Base-by-base conservation (phyloP, 2,113 vertebrate species). In the Castor canadensis region DNA sequence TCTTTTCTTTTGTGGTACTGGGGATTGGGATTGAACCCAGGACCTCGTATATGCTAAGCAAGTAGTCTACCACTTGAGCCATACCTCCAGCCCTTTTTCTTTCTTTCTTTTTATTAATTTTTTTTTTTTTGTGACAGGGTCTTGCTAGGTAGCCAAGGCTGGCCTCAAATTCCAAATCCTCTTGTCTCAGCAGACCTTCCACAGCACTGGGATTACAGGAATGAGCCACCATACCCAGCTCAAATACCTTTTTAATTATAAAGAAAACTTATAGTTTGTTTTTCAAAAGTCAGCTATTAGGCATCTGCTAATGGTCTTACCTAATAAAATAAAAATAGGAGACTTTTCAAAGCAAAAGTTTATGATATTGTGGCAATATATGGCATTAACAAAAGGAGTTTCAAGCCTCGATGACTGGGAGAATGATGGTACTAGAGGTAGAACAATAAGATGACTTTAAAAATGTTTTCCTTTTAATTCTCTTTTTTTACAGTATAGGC, bases 251-350 rank as follows among this genome's bases (percentile, higher is more conserved):
- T 72, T 82, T 62, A 77, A 91, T 3, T 87, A 2, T 47, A 91
- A 91, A 58, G 88, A 83, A 94, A 90, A 90, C 26, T 35, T 76
- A 75, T 3, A 45, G 80, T 79, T 62, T 91, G 11, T 85, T 85
- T 79, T 90, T 80, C 66, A 12, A 43, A 80, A 93, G 66, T 77
- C 40, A 92, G 82, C 58, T 17, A 66, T 22, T 43, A 89, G 79
- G n/a, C 26, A 93, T 8, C 28, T 43, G 13, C 54, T 80, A 87
- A 49, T 76, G 54, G 9, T 62, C 32, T 73, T 77, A 81, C 40
- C 38, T 49, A 91, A 60, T 49, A 67, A 83, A 93, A 56, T 32
- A 67, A 85, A 69, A 66, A 92, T 28, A 22, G 12, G 79, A 4
- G 32, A 28, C 71, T 73, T 93, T 93, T 71, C 15, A 75, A 86